Conservation (phyloP, 2,797 vertebrate species). For the Halcyon leucocephala region DNA sequence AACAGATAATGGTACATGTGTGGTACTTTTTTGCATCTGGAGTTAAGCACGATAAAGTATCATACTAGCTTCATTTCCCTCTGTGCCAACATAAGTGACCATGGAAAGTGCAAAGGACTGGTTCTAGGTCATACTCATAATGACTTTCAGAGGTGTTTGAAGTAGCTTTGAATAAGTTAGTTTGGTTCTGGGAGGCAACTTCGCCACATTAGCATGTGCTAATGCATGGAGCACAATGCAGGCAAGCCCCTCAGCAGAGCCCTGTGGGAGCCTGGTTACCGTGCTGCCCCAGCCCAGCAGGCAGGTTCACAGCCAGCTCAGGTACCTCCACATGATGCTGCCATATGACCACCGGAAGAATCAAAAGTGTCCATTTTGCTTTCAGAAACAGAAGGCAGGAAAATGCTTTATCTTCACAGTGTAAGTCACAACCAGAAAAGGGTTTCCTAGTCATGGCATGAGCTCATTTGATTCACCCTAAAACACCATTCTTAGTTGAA, state of each 20-base stretch:
- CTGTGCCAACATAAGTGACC: background rate
- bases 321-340: background rate
- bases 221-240: background rate
- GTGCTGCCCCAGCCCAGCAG: background rate
- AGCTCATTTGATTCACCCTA: background rate
- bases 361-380: background rate
- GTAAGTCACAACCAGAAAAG: background rate
- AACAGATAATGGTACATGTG: background rate
- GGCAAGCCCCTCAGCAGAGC: background rate
- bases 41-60: background rate
- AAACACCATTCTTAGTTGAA: background rate
- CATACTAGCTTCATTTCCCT: background rate
- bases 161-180: background rate
- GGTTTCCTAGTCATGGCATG: background rate
- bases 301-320: background rate
- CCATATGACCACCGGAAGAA: background rate
- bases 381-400: background rate
- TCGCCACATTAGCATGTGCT: fast-evolving
- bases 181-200: background rate
- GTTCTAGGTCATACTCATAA: background rate
- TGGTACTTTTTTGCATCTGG: background rate
- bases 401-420: background rate
- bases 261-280: fast-evolving
- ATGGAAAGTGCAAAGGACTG: background rate
- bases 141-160: background rate